Base-by-base conservation (phyloP, 2,888 invertebrate genomes). In the Hanleya hanleyi region DNA sequence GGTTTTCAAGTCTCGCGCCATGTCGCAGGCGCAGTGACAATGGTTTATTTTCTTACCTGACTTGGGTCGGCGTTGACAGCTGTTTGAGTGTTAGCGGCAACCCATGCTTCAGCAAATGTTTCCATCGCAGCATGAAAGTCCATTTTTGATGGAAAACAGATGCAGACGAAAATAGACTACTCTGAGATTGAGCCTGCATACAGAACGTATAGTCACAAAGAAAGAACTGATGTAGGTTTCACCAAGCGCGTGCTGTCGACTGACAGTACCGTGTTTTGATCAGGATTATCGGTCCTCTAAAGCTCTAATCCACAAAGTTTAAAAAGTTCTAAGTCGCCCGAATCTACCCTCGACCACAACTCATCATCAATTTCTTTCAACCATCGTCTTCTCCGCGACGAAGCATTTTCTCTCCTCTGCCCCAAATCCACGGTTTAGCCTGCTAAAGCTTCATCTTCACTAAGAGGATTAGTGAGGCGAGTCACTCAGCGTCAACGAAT, bases 91-190 rank as follows among this genome's bases (percentile, higher is more conserved):
- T 95, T 95, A 91, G 96, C 97, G 83, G 97, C 97, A 86, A 97
- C 96, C 97, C 97, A 97, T 85, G 97, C 97, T 93, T 97, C 97
- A 83, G 97, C 97, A 92, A 97, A 97, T 85, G 97, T 97, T 93
- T 97, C 97, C 97, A 97, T 97, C 87, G 97, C 97, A 94, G 97
- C 97, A 93, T 97, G 96, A 94, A 97, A 97, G 95, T 97, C 97
- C 97, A 97, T 97, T 73, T 79, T 57, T 57, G 57, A 57, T 15
- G 26, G 57, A 57, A 57, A 57, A 57, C 57, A 57, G 57, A 57
- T 57, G 57, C 29, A 32, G 22, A 29, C 57, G 26, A 57, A 57
- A 57, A 57, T 57, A 57, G 57, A n/a, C n/a, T n/a, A n/a, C n/a
- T n/a, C n/a, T n/a, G n/a, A n/a, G n/a, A n/a, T n/a, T 12, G 18